These are phyloP conservation scores for Macrotus californicus DNA, from an alignment of 2,113 vertebrate species.

Conservation along the genomic window DNA sequence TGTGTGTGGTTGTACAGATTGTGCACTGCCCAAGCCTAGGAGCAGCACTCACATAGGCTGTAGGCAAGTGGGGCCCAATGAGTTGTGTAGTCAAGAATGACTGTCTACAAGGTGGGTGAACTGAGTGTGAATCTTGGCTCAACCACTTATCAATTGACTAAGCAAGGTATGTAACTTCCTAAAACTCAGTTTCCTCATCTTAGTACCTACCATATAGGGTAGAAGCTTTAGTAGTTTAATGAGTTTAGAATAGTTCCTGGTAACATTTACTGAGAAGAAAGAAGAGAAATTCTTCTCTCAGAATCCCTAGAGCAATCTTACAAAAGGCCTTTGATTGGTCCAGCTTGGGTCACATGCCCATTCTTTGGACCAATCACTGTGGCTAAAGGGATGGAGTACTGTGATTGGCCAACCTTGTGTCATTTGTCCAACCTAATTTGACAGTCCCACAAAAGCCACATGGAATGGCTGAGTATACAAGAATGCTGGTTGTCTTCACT, in stretches of 20 bases:
- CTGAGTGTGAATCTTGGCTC: neutral
- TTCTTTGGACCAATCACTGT: neutral
- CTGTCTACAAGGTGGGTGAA: neutral
- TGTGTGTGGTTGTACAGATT: neutral
- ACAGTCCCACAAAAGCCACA: neutral
- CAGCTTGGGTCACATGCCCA: neutral
- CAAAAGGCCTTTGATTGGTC: neutral
- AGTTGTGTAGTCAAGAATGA: neutral
- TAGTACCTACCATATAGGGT: neutral
- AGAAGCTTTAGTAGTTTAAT: neutral
- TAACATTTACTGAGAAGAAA: neutral
- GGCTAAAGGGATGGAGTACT: neutral
- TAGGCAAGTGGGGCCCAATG: neutral
- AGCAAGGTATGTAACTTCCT: neutral
- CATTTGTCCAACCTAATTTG: neutral
- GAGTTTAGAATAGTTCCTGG: neutral
- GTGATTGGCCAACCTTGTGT: neutral
- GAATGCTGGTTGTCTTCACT: neutral
- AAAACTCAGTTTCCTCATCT: neutral
- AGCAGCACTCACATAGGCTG: neutral
- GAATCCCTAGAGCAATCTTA: neutral
- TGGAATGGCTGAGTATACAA: neutral
- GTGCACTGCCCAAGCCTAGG: neutral
- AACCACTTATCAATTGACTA: neutral
- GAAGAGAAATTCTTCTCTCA: neutral